Evolutionary conservation across 2,797 vertebrate genomes (phyloP).

Genomic region (Avahi laniger): DNA sequence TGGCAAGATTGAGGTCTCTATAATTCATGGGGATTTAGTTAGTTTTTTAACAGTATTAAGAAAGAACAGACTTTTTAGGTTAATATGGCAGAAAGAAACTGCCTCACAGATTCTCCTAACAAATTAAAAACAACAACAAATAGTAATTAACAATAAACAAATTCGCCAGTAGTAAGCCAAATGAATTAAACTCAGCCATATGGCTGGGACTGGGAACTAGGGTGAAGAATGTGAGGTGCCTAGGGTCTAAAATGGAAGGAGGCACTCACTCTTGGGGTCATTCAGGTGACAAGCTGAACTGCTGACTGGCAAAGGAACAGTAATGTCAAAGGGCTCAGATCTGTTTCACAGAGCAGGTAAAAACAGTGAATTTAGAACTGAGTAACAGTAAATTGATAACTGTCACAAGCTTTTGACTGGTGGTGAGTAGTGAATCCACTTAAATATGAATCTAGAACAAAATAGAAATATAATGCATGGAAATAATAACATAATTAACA

Average conservation of each 20-base stretch:
- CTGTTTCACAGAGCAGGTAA: background rate
- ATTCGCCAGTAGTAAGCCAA: background rate
- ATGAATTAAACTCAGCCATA: background rate
- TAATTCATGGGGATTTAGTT: background rate
- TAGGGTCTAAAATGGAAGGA: background rate
- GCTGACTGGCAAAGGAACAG: background rate
- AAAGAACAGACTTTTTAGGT: slow-evolving; percentile 14
- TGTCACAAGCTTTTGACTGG: background rate
- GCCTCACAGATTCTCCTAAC: slow-evolving; percentile 19
- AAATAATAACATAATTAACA: background rate
- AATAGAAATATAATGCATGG: background rate
- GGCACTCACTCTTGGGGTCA: background rate
- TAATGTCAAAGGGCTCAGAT: background rate
- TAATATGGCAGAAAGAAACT: slow-evolving; percentile 16
- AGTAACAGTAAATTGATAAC: background rate
- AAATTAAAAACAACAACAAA: background rate
- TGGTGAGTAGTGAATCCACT: background rate
- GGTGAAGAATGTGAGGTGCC: background rate
- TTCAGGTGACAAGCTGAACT: background rate
- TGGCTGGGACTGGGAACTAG: background rate
- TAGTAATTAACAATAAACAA: background rate
- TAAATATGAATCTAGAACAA: background rate
- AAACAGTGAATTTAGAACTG: background rate
- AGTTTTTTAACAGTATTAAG: background rate
- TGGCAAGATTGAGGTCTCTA: background rate